A percentile compares a stretch with the other conserved stretches of the same genome.
Conservation (phyloP, 2,113 vertebrate genomes). For the Xiphophorus couchianus region DNA sequence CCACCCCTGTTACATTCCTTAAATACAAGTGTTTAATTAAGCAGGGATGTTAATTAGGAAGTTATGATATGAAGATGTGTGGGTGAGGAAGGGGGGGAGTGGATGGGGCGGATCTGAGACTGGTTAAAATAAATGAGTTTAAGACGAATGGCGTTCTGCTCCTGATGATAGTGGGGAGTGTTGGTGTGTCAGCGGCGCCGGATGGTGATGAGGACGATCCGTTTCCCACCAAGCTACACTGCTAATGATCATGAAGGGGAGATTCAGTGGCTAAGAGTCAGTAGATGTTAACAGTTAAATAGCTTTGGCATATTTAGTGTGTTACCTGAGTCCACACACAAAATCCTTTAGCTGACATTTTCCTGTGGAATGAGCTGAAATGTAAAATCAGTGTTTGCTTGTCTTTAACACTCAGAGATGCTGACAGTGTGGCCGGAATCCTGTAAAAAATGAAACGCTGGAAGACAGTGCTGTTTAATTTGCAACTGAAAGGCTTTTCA, state of each 20-base stretch:
- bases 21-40: constrained; percentile 83
- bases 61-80: constrained; percentile 68
- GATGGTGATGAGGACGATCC: constrained; percentile 24
- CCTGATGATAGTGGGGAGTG: constrained; percentile 34
- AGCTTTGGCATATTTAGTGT: constrained; percentile 5
- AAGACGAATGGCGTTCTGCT: constrained; percentile 59
- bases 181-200: constrained; percentile 2
- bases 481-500: constrained; percentile 45
- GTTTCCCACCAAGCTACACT: constrained; percentile 28
- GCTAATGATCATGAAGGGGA: constrained; percentile 23
- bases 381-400: constrained; percentile 29
- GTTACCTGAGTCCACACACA: constrained; percentile 1
- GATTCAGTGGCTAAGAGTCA: background rate
- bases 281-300: constrained; percentile 7
- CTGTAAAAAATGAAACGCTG: constrained; percentile 44
- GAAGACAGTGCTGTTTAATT: constrained; percentile 50
- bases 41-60: constrained; percentile 77
- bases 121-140: constrained; percentile 72
- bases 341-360: background rate
- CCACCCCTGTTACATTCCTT: constrained; percentile 58
- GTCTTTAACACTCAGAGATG: constrained; percentile 10
- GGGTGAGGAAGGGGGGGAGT: constrained; percentile 31
- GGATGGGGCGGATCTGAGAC: constrained; percentile 20
- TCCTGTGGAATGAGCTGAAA: background rate
- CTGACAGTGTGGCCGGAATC: constrained; percentile 16